Percentiles rank a stretch among this genome's conserved stretches.
These are phyloP conservation scores for Choloepus didactylus DNA, from an alignment of 2,797 vertebrate genomes.

Conservation along the genomic window DNA sequence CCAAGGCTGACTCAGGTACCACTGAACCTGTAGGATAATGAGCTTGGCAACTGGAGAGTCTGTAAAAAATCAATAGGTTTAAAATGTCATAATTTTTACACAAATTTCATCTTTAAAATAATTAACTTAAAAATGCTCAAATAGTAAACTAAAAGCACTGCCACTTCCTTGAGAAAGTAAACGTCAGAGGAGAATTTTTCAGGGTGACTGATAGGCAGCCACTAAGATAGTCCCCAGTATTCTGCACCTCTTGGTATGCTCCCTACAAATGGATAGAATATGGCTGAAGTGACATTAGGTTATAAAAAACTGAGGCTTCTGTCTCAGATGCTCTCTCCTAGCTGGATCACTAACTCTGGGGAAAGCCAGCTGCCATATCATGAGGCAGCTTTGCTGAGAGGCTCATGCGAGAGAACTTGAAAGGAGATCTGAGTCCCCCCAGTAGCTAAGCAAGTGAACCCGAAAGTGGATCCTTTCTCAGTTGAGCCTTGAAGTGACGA, in stretches of 20 bases:
- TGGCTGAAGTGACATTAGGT: neutral
- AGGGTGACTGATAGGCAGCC: neutral
- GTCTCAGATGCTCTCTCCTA: neutral
- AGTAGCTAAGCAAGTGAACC: neutral
- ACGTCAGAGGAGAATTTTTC: neutral
- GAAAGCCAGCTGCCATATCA: neutral
- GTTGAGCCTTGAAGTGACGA: neutral
- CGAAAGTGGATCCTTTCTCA: neutral
- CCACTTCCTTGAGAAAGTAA: neutral
- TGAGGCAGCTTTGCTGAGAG: neutral
- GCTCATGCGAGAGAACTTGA: neutral
- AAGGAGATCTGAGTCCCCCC: neutral
- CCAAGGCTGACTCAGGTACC: neutral
- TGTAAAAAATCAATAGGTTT: neutral
- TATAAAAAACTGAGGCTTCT: neutral
- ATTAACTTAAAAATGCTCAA: neutral
- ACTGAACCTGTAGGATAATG: neutral
- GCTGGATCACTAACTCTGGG: neutral
- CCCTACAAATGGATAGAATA: neutral
- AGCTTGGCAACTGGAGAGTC: neutral
- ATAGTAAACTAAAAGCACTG: neutral
- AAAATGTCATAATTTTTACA: neutral
- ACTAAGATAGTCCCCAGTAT: neutral
- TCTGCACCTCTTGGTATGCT: neutral
- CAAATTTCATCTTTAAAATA: neutral